Percentiles rank a stretch among this genome's conserved stretches.
phyloP scores from a whole-genome alignment of 2,797 vertebrate species.

The Manis pentadactyla region DNA sequence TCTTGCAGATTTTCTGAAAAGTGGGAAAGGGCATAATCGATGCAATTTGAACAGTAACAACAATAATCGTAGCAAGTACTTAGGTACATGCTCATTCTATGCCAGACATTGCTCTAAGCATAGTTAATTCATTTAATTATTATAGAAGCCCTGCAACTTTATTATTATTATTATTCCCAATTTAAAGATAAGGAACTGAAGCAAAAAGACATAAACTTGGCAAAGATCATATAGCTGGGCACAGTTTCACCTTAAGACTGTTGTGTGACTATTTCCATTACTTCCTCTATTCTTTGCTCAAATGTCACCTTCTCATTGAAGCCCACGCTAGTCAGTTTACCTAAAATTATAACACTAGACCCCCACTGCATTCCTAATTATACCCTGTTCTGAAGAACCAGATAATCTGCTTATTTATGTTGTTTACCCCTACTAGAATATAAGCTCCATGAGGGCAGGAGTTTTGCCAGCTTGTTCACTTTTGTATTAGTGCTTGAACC shows the following conservation, averaged over 20 bases:
- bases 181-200: background rate
- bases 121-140: background rate
- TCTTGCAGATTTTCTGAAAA: background rate
- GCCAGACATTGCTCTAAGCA: background rate
- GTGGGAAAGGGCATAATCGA: no score
- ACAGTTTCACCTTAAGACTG: background rate
- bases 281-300: background rate
- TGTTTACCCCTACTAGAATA: background rate
- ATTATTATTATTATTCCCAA: background rate
- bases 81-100: background rate
- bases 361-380: background rate
- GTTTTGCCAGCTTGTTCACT: background rate
- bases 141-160: background rate
- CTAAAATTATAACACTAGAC: background rate
- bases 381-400: background rate
- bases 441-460: background rate
- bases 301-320: background rate
- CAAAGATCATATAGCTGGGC: background rate
- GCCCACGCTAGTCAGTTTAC: background rate
- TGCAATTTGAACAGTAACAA: background rate
- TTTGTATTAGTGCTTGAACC: background rate
- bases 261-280: background rate
- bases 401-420: background rate
- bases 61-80: background rate
- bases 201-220: background rate